Evolutionary conservation across 2,797 vertebrate genomes (phyloP).

Genomic region (Falco novaeseelandiae): DNA sequence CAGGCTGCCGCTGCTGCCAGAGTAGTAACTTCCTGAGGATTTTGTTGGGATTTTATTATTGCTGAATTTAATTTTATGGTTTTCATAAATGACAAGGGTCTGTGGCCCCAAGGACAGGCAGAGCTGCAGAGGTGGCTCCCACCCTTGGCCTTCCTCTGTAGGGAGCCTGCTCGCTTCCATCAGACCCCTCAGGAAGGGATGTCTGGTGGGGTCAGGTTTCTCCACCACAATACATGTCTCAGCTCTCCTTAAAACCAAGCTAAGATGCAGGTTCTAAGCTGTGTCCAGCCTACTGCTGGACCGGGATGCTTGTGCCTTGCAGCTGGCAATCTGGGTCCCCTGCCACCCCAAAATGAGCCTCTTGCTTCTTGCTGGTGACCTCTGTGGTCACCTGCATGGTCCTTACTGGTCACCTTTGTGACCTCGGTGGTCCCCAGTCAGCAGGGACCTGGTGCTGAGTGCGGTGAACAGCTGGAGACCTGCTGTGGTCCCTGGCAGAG

Average conservation of each 20-base stretch:
- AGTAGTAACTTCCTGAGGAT: neutral
- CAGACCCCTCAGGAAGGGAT: neutral
- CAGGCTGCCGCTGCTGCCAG: neutral
- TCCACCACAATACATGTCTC: neutral
- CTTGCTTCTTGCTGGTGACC: neutral
- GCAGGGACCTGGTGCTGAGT: neutral
- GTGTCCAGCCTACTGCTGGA: neutral
- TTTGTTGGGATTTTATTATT: neutral
- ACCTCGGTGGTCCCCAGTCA: neutral
- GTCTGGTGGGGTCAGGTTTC: neutral
- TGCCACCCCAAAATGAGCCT: neutral
- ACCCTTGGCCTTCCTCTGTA: neutral
- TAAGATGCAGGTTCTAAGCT: neutral
- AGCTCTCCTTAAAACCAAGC: neutral
- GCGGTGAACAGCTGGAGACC: neutral
- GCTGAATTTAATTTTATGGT: neutral
- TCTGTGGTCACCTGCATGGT: neutral
- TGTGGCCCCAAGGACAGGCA: neutral
- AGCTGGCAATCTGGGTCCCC: fast-evolving
- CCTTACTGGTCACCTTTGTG: neutral
- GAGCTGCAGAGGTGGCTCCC: neutral
- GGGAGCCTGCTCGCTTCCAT: neutral
- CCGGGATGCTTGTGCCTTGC: neutral
- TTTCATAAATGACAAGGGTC: neutral
- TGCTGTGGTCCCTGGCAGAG: fast-evolving